Conservation (phyloP, 2,113 vertebrate species). For the Macaca mulatta region DNA sequence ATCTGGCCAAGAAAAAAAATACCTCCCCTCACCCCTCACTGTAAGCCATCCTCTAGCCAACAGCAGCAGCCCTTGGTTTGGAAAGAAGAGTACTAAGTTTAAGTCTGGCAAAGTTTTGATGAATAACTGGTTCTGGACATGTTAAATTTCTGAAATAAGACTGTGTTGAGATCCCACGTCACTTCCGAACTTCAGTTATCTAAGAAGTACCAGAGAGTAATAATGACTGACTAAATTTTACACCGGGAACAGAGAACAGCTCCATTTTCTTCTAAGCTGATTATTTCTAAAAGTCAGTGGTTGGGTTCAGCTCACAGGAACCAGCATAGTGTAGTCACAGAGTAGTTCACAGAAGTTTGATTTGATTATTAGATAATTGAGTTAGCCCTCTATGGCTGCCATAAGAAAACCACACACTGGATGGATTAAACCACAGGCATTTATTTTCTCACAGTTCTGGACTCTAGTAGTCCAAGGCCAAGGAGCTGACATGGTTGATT, state of each 20-base stretch:
- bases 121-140: neutral
- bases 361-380: neutral
- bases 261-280: neutral
- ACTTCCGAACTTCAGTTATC: neutral
- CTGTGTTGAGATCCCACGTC: neutral
- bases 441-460: neutral
- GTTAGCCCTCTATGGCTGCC: neutral
- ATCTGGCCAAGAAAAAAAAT: neutral
- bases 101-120: neutral
- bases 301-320: neutral
- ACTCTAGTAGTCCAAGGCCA: neutral
- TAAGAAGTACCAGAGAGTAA: neutral
- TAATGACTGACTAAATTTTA: neutral
- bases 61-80: neutral
- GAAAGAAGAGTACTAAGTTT: neutral
- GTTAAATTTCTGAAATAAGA: neutral
- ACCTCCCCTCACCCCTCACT: fast-evolving
- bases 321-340: neutral
- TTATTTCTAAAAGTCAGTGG: neutral
- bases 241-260: neutral
- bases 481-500: neutral
- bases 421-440: neutral
- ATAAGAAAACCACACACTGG: neutral
- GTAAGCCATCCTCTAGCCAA: too few relatives aligned
- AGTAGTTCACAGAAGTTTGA: neutral